Conservation (phyloP, 2,113 vertebrate species). For the Tapirus terrestris region DNA sequence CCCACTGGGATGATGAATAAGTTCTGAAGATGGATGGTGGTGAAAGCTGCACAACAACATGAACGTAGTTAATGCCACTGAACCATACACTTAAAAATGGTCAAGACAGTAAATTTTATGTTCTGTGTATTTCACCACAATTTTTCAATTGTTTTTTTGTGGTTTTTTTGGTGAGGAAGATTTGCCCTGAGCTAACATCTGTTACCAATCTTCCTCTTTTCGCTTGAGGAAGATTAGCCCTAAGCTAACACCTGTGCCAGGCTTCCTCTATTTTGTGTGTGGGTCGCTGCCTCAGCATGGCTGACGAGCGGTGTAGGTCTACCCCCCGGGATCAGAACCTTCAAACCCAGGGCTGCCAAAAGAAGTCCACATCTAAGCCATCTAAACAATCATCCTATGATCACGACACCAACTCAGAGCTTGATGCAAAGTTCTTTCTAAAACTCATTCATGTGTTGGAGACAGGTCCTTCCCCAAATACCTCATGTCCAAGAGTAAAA, state of each 20-base stretch:
- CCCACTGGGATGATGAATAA: background rate
- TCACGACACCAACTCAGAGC: background rate
- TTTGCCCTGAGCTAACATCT: no score
- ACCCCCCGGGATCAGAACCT: no score
- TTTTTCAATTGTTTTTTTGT: background rate
- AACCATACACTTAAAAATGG: background rate
- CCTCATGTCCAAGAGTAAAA: background rate
- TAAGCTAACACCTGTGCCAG: no score
- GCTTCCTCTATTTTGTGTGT: no score
- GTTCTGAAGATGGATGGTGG: background rate
- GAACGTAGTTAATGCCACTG: background rate
- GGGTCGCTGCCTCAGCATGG: no score
- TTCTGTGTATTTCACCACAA: background rate
- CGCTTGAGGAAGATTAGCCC: no score
- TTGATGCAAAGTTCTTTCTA: background rate
- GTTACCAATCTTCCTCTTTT: no score
- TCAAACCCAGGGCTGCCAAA: background rate
- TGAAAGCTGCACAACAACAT: accelerated
- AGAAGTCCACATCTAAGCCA: background rate
- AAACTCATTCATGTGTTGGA: accelerated
- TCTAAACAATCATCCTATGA: background rate
- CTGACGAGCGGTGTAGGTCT: no score
- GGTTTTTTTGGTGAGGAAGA: no score
- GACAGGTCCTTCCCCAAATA: background rate
- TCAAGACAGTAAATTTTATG: background rate